These are phyloP conservation scores for Galeruca laticollis DNA, from an alignment of 2,888 invertebrate genomes.

Conservation along the genomic window DNA sequence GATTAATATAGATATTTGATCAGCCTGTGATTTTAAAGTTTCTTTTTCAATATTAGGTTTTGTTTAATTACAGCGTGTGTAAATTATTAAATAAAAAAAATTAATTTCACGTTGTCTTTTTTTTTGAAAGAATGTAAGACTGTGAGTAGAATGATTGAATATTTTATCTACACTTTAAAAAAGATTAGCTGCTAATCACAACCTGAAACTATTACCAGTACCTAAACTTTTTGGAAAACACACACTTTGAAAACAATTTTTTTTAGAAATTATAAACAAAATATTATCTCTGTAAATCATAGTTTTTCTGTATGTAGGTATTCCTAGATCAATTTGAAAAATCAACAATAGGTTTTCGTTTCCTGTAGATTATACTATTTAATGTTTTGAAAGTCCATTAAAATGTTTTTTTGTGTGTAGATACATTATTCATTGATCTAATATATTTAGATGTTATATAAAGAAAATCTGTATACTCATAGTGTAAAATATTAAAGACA, in stretches of 20 bases:
- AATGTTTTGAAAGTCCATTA: no score
- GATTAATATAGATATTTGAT: slow-evolving; percentile 31
- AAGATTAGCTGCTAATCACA: not conserved
- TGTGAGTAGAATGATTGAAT: slow-evolving; percentile 25
- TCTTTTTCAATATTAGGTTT: slow-evolving; percentile 47
- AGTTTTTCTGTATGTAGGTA: no score
- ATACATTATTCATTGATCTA: slow-evolving; percentile 5
- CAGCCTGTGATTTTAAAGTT: slow-evolving; percentile 52
- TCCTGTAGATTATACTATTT: no score
- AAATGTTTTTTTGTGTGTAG: no score
- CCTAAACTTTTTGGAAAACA: no score
- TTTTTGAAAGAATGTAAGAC: slow-evolving; percentile 41
- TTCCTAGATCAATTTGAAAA: no score
- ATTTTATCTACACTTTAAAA: slow-evolving; percentile 23
- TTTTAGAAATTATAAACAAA: no score
- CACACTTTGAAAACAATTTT: no score
- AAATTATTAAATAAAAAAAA: slow-evolving; percentile 53
- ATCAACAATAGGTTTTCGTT: no score
- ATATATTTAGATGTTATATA: slow-evolving; percentile 26
- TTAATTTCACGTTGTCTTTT: slow-evolving; percentile 51
- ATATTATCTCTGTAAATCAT: no score
- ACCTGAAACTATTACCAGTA: not conserved
- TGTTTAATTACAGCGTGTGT: slow-evolving; percentile 55
- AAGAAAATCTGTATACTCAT: slow-evolving; percentile 51
- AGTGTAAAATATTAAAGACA: slow-evolving; percentile 55